A percentile compares a stretch with the other conserved stretches of the same genome.
These are phyloP conservation scores for Sciaenops ocellatus DNA, from an alignment of 2,797 vertebrate species.

Conservation along the genomic window DNA sequence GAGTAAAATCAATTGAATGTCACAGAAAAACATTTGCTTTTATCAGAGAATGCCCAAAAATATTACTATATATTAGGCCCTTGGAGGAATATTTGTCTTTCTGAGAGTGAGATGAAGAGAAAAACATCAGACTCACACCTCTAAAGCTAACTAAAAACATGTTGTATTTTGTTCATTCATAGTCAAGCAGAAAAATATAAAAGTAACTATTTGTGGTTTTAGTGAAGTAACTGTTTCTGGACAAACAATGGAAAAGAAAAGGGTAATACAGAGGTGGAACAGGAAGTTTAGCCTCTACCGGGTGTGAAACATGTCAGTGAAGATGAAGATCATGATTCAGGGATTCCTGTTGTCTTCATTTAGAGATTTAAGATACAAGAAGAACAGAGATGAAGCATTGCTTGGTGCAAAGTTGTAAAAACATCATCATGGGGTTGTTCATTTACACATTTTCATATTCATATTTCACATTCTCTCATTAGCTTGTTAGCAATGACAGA, in stretches of 20 bases:
- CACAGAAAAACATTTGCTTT: constrained; percentile 24
- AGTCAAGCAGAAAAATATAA: background rate
- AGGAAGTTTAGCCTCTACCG: background rate
- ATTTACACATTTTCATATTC: background rate
- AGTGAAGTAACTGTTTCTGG: background rate
- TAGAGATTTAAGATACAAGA: background rate
- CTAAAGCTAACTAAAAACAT: background rate
- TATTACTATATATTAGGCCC: too few relatives aligned
- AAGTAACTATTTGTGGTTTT: background rate
- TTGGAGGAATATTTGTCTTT: constrained; percentile 16
- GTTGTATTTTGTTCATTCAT: background rate
- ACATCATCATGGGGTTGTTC: too few relatives aligned
- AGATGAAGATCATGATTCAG: too few relatives aligned
- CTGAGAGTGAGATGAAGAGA: constrained; percentile 7
- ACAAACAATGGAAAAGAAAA: background rate
- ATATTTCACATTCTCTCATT: too few relatives aligned
- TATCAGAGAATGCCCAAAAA: constrained; percentile 15
- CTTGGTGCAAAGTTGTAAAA: background rate
- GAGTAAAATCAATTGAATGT: background rate
- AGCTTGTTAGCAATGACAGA: background rate
- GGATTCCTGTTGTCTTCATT: background rate
- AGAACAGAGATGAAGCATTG: background rate
- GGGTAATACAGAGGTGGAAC: background rate
- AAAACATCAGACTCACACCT: background rate
- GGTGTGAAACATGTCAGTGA: background rate